Base-by-base conservation (phyloP, 2,797 vertebrate genomes). In the Characodon lateralis region DNA sequence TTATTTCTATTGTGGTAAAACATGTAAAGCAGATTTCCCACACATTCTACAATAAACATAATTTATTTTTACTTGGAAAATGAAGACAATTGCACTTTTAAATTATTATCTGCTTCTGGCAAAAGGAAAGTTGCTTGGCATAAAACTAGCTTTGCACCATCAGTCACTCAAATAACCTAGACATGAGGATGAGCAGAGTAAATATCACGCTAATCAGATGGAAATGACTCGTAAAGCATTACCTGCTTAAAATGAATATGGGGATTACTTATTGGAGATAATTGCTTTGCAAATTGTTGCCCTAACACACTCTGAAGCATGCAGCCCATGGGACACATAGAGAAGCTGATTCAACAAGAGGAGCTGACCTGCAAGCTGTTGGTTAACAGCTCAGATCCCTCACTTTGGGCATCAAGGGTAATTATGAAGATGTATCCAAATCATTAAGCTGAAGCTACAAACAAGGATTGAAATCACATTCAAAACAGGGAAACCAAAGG, bases 351-450 rank as follows among this genome's bases (percentile, higher is more conserved):
- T 5, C 7, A 56, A 46, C 28, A 63, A 16, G 66, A 61, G 50
- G n/a, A 56, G 28, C 9, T 5, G 8, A 80, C 28, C 72, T 56
- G 16, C 13, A 14, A 50, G 68, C 70, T 76, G 66, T 78, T 80
- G 80, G 53, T 86, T 73, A 81, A 22, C 70, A 0, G 6, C 18
- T 35, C 3, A 0, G 10, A 72, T 69, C 58, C 69, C 51, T 77
- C 48, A 73, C 71, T 73, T 26, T 28, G 77, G 61, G 51, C 10
- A 66, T 51, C 24, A 18, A 53, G 63, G 59, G 22, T 81, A 76
- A 86, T 90, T 83, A 76, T 31, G 22, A 66, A 72, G 41, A 86
- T 75, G 7, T 50, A 72, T 71, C 68, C 84, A 59, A 71, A 72
- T 71, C 71, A 77, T 81, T 74, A 78, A 55, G 76, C 6, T 6